phyloP scores from a whole-genome alignment of 2,888 invertebrate species.

The Alitta virens region DNA sequence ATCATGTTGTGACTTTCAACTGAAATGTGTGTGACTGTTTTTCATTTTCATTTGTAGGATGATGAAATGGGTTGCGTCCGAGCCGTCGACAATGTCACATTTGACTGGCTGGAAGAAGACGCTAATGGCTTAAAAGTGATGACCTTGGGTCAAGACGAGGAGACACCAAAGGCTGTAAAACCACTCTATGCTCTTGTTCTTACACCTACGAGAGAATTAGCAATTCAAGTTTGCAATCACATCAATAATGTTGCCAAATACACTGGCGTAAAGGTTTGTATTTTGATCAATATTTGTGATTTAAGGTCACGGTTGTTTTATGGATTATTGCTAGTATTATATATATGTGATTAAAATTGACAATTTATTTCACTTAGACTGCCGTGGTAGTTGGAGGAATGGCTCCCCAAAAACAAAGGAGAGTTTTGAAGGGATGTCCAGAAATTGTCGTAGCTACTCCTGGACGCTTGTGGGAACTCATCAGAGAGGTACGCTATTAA shows the following conservation, averaged over 20 bases:
- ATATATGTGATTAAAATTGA: too few species aligned
- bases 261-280: slow-evolving; percentile 68
- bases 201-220: slow-evolving; percentile 94
- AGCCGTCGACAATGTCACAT: slow-evolving; percentile 39
- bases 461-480: slow-evolving; percentile 92
- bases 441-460: slow-evolving; percentile 97
- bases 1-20: not conserved
- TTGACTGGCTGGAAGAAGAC: slow-evolving; percentile 30
- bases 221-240: slow-evolving; percentile 89
- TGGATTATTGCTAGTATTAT: too few species aligned
- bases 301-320: too few species aligned
- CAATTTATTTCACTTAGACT: slow-evolving; percentile 58
- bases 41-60: slow-evolving; percentile 20
- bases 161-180: not conserved
- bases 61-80: slow-evolving; percentile 38
- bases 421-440: slow-evolving; percentile 76
- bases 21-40: not conserved
- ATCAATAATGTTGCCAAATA: slow-evolving; percentile 72
- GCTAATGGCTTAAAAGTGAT: not conserved
- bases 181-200: slow-evolving; percentile 81
- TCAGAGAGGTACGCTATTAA: slow-evolving; percentile 65
- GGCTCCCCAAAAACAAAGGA: slow-evolving; percentile 88
- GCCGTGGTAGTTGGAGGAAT: slow-evolving; percentile 91
- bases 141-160: not conserved
- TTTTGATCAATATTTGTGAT: too few species aligned